Base-by-base conservation (phyloP, 2,797 vertebrate genomes). In the Rhyacichthys aspro region DNA sequence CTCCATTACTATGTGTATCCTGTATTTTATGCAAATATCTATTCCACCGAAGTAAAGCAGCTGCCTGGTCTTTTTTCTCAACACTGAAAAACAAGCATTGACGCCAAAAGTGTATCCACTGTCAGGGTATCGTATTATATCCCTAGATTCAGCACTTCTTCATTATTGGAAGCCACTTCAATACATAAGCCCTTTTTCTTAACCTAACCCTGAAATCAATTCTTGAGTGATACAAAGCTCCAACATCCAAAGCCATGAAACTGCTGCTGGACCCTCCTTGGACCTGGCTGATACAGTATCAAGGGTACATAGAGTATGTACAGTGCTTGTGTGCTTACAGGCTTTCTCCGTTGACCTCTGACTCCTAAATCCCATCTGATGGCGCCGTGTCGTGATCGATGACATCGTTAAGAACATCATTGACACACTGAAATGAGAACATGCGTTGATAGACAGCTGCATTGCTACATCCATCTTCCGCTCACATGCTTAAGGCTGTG, bases 331-430 rank as follows among this genome's bases (percentile, higher is more conserved):
- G 23, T 34, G 56, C 43, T 38, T 61, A 15, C 41, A 37, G 55
- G 55, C 68, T 78, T 78, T 82, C 65, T 56, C 70, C 62, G n/a
- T 56, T 75, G 73, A 83, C 76, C 79, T 49, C 62, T 66, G 69
- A 69, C 73, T 46, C 46, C 57, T 65, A 55, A 83, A 82, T 81
- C 74, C 47, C 41, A 7, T 49, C 28, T 55, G 37, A 37, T 76
- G 55, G 49, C 17, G 2, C 37, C 2, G 47, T 47, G 55, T 56
- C 50, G 39, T 79, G 82, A 84, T 79, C 59, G 45, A 78, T 57
- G 73, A 78, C 63, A 49, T 86, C 73, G 78, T 72, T 64, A 69
- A 59, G 37, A 50, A 43, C 49, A 62, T 81, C 59, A 66, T 37
- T 50, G 70, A 72, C 70, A 65, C 67, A 59, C 33, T 60, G 62